These are phyloP conservation scores for Cerastis leucographa DNA, from an alignment of 2,888 invertebrate species.

Conservation along the genomic window DNA sequence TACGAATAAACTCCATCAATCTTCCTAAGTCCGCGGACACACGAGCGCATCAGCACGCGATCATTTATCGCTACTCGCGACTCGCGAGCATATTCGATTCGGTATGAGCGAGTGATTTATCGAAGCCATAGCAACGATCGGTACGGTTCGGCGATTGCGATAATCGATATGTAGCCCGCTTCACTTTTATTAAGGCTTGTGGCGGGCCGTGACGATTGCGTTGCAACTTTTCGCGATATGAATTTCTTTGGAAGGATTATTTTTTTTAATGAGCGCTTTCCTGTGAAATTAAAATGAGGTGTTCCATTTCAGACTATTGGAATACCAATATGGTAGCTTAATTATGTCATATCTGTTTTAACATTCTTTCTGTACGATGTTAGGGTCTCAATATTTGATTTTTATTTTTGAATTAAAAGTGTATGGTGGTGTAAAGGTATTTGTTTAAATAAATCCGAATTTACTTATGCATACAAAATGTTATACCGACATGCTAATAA, in stretches of 20 bases:
- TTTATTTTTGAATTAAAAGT: too few relatives aligned
- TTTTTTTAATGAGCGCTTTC: conserved; percentile 48
- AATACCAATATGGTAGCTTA: not conserved
- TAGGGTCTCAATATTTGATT: not conserved
- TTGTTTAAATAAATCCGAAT: not conserved
- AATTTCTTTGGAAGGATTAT: conserved; percentile 56
- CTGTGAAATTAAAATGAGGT: conserved; percentile 40
- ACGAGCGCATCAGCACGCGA: conserved; percentile 72
- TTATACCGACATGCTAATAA: not conserved
- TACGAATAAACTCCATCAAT: conserved; percentile 68
- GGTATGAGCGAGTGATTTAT: conserved; percentile 82
- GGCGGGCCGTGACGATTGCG: conserved; percentile 74
- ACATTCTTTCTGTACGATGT: not conserved
- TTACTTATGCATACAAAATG: not conserved
- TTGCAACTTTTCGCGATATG: conserved; percentile 73
- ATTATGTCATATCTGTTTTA: not conserved
- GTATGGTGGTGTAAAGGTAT: too few relatives aligned
- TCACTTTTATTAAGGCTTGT: conserved; percentile 80
- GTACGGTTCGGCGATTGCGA: conserved; percentile 80
- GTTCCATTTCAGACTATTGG: not conserved
- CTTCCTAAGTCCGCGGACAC: conserved; percentile 71
- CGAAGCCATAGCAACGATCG: conserved; percentile 80
- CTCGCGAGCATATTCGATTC: conserved; percentile 74
- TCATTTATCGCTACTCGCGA: conserved; percentile 69
- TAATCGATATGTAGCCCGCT: conserved; percentile 82